Evolutionary conservation across 2,113 vertebrate species (phyloP).

Genomic region (Caranx ignobilis): DNA sequence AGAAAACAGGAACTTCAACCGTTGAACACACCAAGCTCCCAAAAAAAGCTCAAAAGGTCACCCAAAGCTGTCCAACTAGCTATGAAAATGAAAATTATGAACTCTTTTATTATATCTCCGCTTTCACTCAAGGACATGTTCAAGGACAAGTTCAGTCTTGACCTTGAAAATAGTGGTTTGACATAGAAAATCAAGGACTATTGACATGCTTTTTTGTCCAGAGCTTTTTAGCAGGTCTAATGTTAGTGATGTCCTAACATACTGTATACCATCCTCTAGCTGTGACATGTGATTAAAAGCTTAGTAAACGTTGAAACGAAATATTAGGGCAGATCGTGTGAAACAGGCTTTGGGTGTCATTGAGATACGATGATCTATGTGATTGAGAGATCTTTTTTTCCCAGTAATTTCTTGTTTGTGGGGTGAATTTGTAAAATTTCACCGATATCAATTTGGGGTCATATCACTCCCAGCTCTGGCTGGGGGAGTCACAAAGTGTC

Average conservation of each 20-base stretch:
- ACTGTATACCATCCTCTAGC: too few relatives aligned
- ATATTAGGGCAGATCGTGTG: background rate
- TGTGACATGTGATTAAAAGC: too few relatives aligned
- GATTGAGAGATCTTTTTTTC: background rate
- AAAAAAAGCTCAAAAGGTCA: background rate
- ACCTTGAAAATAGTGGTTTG: too few relatives aligned
- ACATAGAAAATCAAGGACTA: too few relatives aligned
- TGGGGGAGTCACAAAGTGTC: constrained; percentile 10
- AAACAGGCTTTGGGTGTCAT: background rate
- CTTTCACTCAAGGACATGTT: too few relatives aligned
- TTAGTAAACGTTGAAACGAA: background rate
- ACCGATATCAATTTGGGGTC: constrained; percentile 27
- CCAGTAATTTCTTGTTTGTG: background rate
- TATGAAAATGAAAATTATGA: background rate
- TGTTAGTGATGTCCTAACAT: too few relatives aligned
- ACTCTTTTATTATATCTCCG: too few relatives aligned
- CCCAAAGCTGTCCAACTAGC: background rate
- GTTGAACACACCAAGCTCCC: too few relatives aligned
- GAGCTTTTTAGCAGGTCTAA: too few relatives aligned
- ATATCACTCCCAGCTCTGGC: background rate
- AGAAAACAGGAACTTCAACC: too few relatives aligned
- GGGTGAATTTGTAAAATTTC: constrained; percentile 2
- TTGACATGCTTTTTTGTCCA: too few relatives aligned
- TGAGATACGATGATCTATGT: background rate
- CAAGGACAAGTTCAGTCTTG: too few relatives aligned